Conservation (phyloP, 2,888 invertebrate genomes). For the Ophioninae sp. region DNA sequence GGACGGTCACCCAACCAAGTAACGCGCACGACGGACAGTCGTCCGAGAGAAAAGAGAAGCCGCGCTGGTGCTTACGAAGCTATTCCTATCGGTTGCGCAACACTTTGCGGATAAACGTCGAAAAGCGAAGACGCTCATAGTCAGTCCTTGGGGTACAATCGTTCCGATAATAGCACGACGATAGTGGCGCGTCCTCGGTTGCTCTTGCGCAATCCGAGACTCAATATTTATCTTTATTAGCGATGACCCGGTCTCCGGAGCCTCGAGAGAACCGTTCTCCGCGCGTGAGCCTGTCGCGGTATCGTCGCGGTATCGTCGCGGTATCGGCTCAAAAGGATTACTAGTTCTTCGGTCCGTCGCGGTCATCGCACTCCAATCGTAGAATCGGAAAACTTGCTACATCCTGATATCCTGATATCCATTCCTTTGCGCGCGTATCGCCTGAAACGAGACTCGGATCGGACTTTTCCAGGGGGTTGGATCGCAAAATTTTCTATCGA, state of each 20-base stretch:
- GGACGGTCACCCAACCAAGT: neutral
- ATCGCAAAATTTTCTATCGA: no score
- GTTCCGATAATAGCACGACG: conserved; percentile 37
- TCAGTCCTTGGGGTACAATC: conserved; percentile 18
- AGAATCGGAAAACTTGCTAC: neutral
- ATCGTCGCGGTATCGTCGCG: no score
- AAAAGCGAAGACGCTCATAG: conserved; percentile 15
- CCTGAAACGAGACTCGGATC: no score
- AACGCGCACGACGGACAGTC: neutral
- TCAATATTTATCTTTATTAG: conserved; percentile 50
- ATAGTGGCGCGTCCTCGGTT: conserved; percentile 36
- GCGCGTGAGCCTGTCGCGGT: conserved; percentile 7
- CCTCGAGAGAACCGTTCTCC: conserved; percentile 6
- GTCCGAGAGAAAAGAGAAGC: neutral
- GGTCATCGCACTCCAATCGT: neutral
- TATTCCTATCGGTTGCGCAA: neutral
- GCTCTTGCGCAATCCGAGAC: conserved; percentile 37
- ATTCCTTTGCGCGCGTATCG: no score
- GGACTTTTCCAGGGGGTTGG: no score
- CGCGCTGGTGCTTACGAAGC: neutral
- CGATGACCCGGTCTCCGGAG: conserved; percentile 39
- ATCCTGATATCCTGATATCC: no score
- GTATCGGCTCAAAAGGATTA: conserved; percentile 9
- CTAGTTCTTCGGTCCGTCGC: neutral
- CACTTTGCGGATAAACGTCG: conserved; percentile 11